These are phyloP conservation scores for Eupithecia vulgata DNA, from an alignment of 2,888 invertebrate species.

Conservation along the genomic window DNA sequence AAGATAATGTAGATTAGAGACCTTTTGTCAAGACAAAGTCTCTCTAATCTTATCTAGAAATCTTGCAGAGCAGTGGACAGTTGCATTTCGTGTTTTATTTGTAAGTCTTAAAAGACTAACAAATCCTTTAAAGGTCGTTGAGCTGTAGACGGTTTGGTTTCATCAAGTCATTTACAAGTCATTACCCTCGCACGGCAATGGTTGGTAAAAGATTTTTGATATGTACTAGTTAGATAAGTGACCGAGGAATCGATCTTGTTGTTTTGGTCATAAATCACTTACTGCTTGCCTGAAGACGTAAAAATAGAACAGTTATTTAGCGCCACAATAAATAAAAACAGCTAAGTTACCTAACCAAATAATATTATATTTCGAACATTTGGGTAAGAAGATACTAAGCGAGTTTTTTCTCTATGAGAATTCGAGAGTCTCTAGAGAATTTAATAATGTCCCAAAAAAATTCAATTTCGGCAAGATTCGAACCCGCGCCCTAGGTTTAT, in stretches of 20 bases:
- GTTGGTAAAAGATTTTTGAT: slow-evolving; percentile 10
- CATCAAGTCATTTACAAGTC: slow-evolving; percentile 16
- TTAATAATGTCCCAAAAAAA: too few species aligned
- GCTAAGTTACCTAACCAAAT: neutral
- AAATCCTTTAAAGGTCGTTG: slow-evolving; percentile 20
- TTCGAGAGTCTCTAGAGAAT: too few species aligned
- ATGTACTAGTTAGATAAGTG: slow-evolving; percentile 6
- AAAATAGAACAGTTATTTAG: neutral
- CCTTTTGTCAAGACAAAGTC: neutral
- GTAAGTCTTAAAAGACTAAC: neutral
- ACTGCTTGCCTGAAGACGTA: neutral
- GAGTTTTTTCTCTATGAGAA: neutral
- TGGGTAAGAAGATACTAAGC: neutral
- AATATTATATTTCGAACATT: too few species aligned
- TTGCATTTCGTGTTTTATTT: neutral
- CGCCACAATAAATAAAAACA: neutral
- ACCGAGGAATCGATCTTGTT: neutral
- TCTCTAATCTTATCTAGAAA: neutral
- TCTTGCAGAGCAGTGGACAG: neutral
- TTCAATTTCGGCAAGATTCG: too few species aligned
- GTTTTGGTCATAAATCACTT: neutral
- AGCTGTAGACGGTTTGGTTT: slow-evolving; percentile 11
- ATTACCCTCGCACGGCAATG: slow-evolving; percentile 14
- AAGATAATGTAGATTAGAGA: neutral
- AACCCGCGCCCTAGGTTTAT: too few species aligned